These are phyloP conservation scores for Callitettix versicolor DNA, from an alignment of 1,140 invertebrate genomes.

Conservation along the genomic window DNA sequence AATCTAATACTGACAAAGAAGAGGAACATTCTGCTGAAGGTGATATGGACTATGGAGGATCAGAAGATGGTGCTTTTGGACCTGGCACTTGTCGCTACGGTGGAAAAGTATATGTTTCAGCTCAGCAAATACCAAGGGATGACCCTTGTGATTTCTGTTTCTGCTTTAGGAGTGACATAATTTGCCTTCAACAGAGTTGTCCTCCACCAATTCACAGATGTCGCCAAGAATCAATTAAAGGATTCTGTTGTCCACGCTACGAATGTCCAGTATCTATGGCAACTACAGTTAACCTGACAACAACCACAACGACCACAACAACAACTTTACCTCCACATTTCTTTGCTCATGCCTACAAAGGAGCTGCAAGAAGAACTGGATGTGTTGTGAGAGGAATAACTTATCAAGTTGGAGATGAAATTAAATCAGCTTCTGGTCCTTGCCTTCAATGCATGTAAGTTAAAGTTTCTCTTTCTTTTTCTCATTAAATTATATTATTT, in stretches of 20 bases:
- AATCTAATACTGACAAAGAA: no score
- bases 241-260: constrained; percentile 89
- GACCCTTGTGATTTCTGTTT: constrained; percentile 95
- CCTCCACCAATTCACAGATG: constrained; percentile 85
- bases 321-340: constrained; percentile 74
- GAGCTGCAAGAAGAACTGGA: constrained; percentile 56
- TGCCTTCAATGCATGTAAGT: constrained; percentile 83
- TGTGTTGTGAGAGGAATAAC: constrained; percentile 73
- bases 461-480: no score
- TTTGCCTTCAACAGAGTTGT: constrained; percentile 89
- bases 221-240: constrained; percentile 79
- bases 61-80: constrained; percentile 62
- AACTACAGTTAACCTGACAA: constrained; percentile 63
- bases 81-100: constrained; percentile 84
- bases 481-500: no score
- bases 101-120: constrained; percentile 83
- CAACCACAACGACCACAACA: constrained; percentile 74
- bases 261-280: constrained; percentile 84
- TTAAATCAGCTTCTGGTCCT: constrained; percentile 74
- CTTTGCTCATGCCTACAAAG: constrained; percentile 63
- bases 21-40: constrained; percentile 27
- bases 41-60: constrained; percentile 54
- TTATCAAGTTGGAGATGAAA: constrained; percentile 72
- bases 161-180: constrained; percentile 92
- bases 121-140: constrained; percentile 85